Conservation (phyloP, 2,888 invertebrate species). For the Zele albiditarsus region DNA sequence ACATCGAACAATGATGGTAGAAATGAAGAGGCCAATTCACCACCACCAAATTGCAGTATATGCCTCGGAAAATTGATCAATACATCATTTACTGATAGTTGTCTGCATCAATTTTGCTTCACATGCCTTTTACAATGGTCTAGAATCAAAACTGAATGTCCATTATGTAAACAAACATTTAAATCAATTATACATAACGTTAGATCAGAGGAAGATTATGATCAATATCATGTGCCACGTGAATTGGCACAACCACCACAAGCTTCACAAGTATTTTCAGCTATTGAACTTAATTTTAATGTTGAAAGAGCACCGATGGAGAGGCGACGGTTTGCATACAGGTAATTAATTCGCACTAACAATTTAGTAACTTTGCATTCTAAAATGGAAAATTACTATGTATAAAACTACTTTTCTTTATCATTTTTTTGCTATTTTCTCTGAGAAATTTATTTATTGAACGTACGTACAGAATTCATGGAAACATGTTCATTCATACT, state of each 20-base stretch:
- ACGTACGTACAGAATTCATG: too few relatives aligned
- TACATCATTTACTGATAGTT: slow-evolving; percentile 93
- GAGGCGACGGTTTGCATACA: slow-evolving; percentile 52
- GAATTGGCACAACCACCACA: slow-evolving; percentile 65
- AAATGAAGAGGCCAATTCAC: slow-evolving; percentile 76
- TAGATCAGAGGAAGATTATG: slow-evolving; percentile 89
- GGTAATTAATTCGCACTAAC: slow-evolving; percentile 43
- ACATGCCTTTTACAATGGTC: slow-evolving; percentile 95
- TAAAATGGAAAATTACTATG: too few relatives aligned
- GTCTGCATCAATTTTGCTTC: slow-evolving; percentile 96
- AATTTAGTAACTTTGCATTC: neutral
- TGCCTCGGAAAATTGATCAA: slow-evolving; percentile 90
- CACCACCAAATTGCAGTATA: slow-evolving; percentile 93
- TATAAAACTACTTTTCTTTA: neutral
- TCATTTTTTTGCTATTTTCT: too few relatives aligned
- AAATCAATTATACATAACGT: slow-evolving; percentile 95
- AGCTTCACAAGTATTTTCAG: slow-evolving; percentile 47
- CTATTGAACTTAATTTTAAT: slow-evolving; percentile 58
- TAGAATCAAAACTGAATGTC: slow-evolving; percentile 94
- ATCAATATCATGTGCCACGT: slow-evolving; percentile 80
- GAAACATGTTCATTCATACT: too few relatives aligned
- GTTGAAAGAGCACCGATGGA: slow-evolving; percentile 52
- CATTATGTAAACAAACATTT: slow-evolving; percentile 94
- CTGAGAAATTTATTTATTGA: too few relatives aligned
- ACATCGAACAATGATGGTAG: slow-evolving; percentile 75